Conservation (phyloP, 1,140 invertebrate genomes). For the Bombus superbus region DNA sequence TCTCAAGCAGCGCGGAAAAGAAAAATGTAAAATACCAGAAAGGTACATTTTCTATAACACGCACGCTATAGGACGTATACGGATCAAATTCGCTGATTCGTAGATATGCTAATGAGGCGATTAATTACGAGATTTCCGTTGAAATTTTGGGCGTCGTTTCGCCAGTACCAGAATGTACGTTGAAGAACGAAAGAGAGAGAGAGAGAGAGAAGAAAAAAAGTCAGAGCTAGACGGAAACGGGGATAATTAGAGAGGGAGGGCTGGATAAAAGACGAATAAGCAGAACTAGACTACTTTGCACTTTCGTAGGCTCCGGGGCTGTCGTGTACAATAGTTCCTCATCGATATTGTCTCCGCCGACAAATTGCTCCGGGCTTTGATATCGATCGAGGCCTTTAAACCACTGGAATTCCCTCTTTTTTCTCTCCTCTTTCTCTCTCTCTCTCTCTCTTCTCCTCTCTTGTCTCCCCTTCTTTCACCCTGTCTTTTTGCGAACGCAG, state of each 20-base stretch:
- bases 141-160: not conserved
- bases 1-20: not conserved
- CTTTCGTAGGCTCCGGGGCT: slow-evolving; percentile 33
- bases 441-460: not conserved
- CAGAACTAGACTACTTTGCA: slow-evolving; percentile 51
- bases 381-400: slow-evolving; percentile 46
- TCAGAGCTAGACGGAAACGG: slow-evolving; percentile 16
- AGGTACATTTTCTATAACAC: not conserved
- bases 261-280: slow-evolving; percentile 40
- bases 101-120: slow-evolving; percentile 31
- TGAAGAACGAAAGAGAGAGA: not conserved
- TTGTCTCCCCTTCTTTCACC: too few species aligned
- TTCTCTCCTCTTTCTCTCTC: not conserved
- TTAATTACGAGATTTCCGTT: slow-evolving; percentile 20
- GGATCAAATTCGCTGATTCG: slow-evolving; percentile 9
- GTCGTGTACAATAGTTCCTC: slow-evolving; percentile 41
- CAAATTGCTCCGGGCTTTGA: slow-evolving; percentile 41
- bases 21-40: not conserved
- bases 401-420: slow-evolving; percentile 1
- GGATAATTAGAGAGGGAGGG: slow-evolving; percentile 37
- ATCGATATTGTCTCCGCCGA: slow-evolving; percentile 48
- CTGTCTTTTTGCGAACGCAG: not conserved
- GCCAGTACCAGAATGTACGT: too few species aligned
- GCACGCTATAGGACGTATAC: not conserved
- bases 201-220: not conserved